Percentiles rank a stretch among this genome's conserved stretches.
Evolutionary conservation across 2,113 vertebrate species (phyloP).

Genomic region (Mesitornis unicolor): DNA sequence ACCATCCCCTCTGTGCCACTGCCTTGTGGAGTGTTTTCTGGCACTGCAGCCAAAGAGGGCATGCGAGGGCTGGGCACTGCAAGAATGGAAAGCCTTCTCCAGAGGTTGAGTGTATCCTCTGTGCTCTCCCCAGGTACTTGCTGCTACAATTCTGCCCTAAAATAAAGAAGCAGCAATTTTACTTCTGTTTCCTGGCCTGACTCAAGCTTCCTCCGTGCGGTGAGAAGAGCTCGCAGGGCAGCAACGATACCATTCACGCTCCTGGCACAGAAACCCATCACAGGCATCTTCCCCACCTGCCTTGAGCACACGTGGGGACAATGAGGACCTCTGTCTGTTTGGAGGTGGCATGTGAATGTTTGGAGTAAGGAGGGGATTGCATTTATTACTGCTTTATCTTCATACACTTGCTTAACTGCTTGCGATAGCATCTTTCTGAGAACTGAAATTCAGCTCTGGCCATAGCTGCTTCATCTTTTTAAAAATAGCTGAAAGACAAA

Average conservation of each 20-base stretch:
- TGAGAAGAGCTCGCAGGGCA: not conserved
- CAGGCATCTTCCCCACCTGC: fast-evolving
- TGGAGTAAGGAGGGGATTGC: not conserved
- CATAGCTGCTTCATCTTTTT: not conserved
- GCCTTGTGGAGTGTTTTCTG: no score
- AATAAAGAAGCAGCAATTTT: not conserved
- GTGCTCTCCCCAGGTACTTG: not conserved
- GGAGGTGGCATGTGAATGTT: fast-evolving
- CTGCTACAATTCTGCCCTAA: not conserved
- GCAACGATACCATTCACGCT: fast-evolving
- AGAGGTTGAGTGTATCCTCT: not conserved
- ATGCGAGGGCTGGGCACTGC: no score
- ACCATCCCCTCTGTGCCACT: no score
- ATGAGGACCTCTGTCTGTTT: fast-evolving
- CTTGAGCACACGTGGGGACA: not conserved
- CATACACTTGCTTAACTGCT: not conserved
- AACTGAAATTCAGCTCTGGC: not conserved
- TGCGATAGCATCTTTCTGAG: not conserved
- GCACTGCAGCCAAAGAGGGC: no score
- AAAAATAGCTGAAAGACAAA: not conserved
- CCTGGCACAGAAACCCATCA: not conserved
- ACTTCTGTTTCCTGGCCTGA: not conserved
- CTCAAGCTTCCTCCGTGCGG: not conserved
- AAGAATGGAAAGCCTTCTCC: no score
- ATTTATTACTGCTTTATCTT: not conserved